These are phyloP conservation scores for Chiloscyllium plagiosum DNA, from an alignment of 2,113 vertebrate genomes.

Conservation along the genomic window DNA sequence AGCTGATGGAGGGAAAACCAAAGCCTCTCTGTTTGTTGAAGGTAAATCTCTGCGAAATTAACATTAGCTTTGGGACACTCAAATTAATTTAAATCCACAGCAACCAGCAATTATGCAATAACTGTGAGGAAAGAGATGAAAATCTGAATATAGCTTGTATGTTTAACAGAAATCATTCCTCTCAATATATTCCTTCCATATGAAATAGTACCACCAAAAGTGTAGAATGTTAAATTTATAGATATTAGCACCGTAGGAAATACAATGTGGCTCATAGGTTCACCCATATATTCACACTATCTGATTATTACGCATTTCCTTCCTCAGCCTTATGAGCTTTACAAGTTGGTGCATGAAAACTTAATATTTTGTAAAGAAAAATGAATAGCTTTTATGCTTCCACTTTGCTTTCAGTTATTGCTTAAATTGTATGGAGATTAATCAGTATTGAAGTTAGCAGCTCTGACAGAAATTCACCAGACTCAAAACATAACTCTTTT, in stretches of 20 bases:
- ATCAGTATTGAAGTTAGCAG: not conserved
- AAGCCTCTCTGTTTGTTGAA: constrained; percentile 55
- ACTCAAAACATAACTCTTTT: too few species aligned
- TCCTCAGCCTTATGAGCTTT: not conserved
- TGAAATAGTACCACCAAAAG: not conserved
- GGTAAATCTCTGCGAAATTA: constrained; percentile 49
- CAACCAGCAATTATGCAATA: not conserved
- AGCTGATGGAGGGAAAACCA: constrained; percentile 62
- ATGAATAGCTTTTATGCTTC: not conserved
- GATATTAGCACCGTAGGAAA: not conserved
- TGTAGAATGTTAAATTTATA: not conserved
- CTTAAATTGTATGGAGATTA: not conserved
- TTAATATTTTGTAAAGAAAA: not conserved
- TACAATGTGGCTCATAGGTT: not conserved
- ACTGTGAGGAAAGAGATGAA: not conserved
- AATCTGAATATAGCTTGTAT: not conserved
- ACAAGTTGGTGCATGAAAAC: not conserved
- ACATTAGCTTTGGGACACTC: not conserved
- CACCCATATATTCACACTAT: not conserved
- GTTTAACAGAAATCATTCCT: not conserved
- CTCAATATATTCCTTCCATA: not conserved
- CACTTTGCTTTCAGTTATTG: not conserved
- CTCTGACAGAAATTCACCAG: too few species aligned
- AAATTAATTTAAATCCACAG: not conserved
- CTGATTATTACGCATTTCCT: not conserved